These are phyloP conservation scores for Nyctereutes procyonoides DNA, from an alignment of 2,113 vertebrate genomes.

Conservation along the genomic window DNA sequence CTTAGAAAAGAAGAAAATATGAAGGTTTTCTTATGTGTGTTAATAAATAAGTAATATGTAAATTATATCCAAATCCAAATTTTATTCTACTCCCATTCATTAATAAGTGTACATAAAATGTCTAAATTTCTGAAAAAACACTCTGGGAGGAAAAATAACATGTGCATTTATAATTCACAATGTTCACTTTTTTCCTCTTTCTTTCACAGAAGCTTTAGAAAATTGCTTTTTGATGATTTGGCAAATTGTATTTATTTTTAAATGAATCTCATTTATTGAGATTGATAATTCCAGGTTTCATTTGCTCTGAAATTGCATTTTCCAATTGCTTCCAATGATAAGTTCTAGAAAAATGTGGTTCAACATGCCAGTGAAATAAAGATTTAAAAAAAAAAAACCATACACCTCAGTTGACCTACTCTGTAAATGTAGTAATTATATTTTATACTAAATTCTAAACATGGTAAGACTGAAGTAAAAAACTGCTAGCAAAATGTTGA, in stretches of 20 bases:
- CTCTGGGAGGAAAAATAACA: slow-evolving; percentile 61
- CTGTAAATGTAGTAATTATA: slow-evolving; percentile 52
- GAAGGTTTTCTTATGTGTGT: neutral
- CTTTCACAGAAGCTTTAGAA: slow-evolving; percentile 70
- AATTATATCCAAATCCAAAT: slow-evolving; percentile 34
- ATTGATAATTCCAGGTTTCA: slow-evolving; percentile 77
- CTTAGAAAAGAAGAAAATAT: slow-evolving; percentile 63
- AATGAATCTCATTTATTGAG: slow-evolving; percentile 79
- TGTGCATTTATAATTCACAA: slow-evolving; percentile 59
- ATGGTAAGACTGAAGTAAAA: slow-evolving; percentile 53
- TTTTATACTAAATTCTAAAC: slow-evolving; percentile 65
- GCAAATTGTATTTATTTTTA: slow-evolving; percentile 80
- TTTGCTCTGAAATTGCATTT: slow-evolving; percentile 73
- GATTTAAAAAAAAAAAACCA: slow-evolving; percentile 39
- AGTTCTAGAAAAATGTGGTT: slow-evolving; percentile 73
- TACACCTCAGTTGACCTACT: slow-evolving; percentile 18
- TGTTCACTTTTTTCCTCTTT: slow-evolving; percentile 44
- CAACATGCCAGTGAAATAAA: slow-evolving; percentile 58
- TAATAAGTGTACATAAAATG: slow-evolving; percentile 31
- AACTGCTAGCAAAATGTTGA: slow-evolving; percentile 48
- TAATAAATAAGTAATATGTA: slow-evolving; percentile 47
- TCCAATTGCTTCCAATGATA: slow-evolving; percentile 75
- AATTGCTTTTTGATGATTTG: slow-evolving; percentile 77
- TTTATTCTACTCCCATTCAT: slow-evolving; percentile 46
- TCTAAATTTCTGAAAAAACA: slow-evolving; percentile 55